A percentile compares a stretch with the other conserved stretches of the same genome.
Evolutionary conservation across 2,888 invertebrate species (phyloP).

Genomic region (Stenolophus ochropezus): DNA sequence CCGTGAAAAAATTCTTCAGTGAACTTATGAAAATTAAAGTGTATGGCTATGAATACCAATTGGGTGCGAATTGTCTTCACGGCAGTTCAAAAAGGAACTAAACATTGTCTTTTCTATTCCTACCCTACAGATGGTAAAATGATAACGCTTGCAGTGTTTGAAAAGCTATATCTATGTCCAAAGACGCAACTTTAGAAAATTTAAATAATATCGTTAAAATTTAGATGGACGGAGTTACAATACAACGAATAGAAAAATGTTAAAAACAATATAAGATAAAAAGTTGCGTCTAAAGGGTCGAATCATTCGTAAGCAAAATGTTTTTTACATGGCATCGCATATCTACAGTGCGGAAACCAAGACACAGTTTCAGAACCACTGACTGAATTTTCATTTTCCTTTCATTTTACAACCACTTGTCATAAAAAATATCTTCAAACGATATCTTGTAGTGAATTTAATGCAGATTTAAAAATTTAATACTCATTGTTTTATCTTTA

Average conservation of each 20-base stretch:
- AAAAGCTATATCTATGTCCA: neutral
- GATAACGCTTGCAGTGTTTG: neutral
- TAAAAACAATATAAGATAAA: neutral
- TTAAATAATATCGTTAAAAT: conserved; percentile 1
- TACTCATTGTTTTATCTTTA: neutral
- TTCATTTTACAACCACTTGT: neutral
- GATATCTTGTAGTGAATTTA: neutral
- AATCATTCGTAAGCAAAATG: conserved; percentile 37
- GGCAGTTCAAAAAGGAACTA: too few relatives aligned
- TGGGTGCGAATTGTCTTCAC: neutral
- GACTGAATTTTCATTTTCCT: neutral
- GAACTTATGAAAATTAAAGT: too few relatives aligned
- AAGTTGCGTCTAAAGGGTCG: conserved; percentile 20
- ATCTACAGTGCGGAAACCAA: neutral
- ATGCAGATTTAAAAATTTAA: neutral
- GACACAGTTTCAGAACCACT: neutral
- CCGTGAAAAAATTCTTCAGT: neutral
- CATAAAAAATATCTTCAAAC: neutral
- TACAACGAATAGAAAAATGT: neutral
- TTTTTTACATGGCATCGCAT: conserved; percentile 36
- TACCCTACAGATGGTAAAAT: too few relatives aligned
- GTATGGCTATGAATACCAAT: too few relatives aligned
- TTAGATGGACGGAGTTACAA: neutral
- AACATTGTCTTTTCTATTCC: too few relatives aligned
- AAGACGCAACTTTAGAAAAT: neutral